Base-by-base conservation (phyloP, 1,140 invertebrate genomes). In the Drosophila takahashii region DNA sequence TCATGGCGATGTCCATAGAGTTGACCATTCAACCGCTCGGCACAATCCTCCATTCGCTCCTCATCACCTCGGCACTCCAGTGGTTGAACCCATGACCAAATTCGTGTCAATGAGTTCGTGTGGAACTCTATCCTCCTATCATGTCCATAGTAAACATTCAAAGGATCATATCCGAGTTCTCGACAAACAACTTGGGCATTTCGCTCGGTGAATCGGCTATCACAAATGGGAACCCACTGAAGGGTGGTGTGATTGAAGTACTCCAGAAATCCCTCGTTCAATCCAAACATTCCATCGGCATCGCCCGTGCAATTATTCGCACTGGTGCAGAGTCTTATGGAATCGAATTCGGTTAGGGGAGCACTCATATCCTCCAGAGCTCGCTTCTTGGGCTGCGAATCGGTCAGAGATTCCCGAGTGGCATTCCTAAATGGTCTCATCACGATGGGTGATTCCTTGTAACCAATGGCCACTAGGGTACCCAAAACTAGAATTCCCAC, bases 211-310 rank as follows among this genome's bases (percentile, higher is more conserved):
- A 99, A 99, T 59, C 98, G 94, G 50, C 94, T 94, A 93, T 99
- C 99, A 93, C 99, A 99, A 90, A 99, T 95, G 0, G 99, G 97
- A 39, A 99, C 96, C 98, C 98, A 99, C 91, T 99, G 98, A 9
- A 97, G 92, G 0, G 98, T 98, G 4, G 98, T 99, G 57, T 93
- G 94, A 92, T 99, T 99, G 91, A 97, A 99, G 79, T 98, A 96
- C 93, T 99, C 97, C 34, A 99, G 92, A 87, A 99, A 99, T 37
- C 96, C 96, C 94, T 96, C 95, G 15, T 83, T 90, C 9, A 89
- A 41, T 26, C 94, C 94, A 1, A 92, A 93, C 42, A 92, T 79
- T 15, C 93, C 92, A 9, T 89, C 79, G n/a, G 93, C 80, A 58
- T 94, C 93, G 8, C 92, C 92, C 0, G 93, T 93, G 72, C 96